Base-by-base conservation (phyloP, 2,888 invertebrate genomes). In the Drepanosiphum platanoidis region DNA sequence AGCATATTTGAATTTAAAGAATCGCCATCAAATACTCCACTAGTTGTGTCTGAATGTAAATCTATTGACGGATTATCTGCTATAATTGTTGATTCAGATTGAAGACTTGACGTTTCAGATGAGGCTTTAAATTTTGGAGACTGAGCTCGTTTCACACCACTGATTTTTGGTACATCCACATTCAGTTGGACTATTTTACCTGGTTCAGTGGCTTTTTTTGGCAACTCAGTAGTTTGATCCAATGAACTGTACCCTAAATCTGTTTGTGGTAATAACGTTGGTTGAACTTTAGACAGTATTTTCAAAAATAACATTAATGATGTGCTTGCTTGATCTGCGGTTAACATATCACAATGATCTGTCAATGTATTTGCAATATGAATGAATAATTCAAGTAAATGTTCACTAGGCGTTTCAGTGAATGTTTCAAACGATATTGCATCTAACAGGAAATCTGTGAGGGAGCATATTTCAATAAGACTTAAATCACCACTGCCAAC, bases 341-440 rank as follows among this genome's bases (percentile, higher is more conserved):
- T 91, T 13, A 94, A 89, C 27, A 89, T 88, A 64, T 90, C 89
- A 86, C 93, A 91, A 88, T 93, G 92, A 4, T 91, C 89, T 3
- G 92, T 92, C 66, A 94, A 89, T 86, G 92, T 91, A 78, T 91
- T 91, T 32, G 93, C 92, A 71, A 95, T 92, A 88, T 93, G 92
- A 86, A 93, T 91, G 88, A 95, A 93, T 84, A 95, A 92, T 88
- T 93, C 92, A n/a, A 95, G 95, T 84, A 95, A 90, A 89, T 95
- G 94, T 87, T 94, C 93, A 13, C 94, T 93, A 11, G 94, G 94
- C 34, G 93, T 95, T 89, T 95, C 95, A 77, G 93, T 92, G 88
- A 94, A 95, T 77, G 94, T 93, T 90, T 95, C 95, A 88, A 94
- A 90, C 0, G 94, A 93, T 80, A 95, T 94, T 52, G 94, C 92